phyloP scores from a whole-genome alignment of 2,113 vertebrate genomes.

The Centropus unirufus region DNA sequence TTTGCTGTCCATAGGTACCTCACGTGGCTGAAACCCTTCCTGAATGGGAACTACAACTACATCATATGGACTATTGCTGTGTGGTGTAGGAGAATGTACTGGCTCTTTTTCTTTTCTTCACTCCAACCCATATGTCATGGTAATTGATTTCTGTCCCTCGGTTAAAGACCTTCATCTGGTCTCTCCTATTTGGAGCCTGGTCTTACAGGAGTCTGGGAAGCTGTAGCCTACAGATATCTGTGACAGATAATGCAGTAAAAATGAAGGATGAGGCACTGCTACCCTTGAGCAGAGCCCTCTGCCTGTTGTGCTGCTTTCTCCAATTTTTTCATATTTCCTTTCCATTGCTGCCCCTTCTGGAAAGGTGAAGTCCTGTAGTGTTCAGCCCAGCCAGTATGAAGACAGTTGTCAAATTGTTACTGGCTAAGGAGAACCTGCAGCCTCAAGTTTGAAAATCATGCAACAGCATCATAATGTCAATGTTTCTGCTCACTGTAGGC shows the following conservation, averaged over 20 bases:
- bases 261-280: neutral
- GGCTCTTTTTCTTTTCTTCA: neutral
- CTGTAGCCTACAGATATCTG: neutral
- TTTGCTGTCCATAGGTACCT: neutral
- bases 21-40: neutral
- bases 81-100: neutral
- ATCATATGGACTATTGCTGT: neutral
- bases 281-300: neutral
- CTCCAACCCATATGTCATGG: neutral
- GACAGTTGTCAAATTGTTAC: neutral
- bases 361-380: neutral
- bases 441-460: neutral
- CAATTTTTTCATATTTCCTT: fast-evolving
- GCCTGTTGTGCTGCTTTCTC: neutral
- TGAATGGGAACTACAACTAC: neutral
- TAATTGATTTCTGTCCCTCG: neutral
- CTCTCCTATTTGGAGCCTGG: neutral
- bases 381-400: fast-evolving
- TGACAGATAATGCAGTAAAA: neutral
- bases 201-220: neutral
- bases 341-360: neutral
- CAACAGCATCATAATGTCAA: fast-evolving
- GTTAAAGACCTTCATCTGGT: neutral
- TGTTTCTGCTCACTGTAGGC: fast-evolving
- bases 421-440: neutral